Evolutionary conservation across 2,888 invertebrate species (phyloP), one percentile per base, ranked within the genome.

Genomic region (Syrista parreyssii): DNA sequence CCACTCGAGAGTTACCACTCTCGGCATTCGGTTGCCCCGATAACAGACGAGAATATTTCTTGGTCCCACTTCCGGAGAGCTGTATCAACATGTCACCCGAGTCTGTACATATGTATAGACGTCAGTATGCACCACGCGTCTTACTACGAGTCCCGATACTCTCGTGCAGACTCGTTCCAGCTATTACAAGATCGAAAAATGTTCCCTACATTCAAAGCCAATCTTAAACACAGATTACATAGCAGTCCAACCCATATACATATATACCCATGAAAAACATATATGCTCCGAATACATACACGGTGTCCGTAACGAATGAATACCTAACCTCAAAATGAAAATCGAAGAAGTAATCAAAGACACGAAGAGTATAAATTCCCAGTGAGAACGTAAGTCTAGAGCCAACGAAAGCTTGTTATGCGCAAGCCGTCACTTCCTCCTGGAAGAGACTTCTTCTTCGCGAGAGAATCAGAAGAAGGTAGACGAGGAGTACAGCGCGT

Each of bases 71-170:
- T 87, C 87, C 87, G 87, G 86, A 86, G 85, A 81, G 82, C 84
- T 86, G 84, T 86, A 84, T 86, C 83, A 85, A 84, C 85, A 83
- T 84, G 86, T 85, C 82, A 87, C 81, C 82, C 81, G 87, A 86
- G 84, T 83, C 82, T 40, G 36, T 36, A 40, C 40, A 15, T 40
- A 40, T 40, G 40, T 15, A 40, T 15, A 40, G 40, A 40, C 40
- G 40, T 40, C 40, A 40, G 40, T 40, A 15, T 40, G 40, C 15
- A 40, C 40, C 40, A 15, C 40, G 40, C 40, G 40, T 40, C 40
- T 40, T 15, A 15, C 40, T 1, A 15, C 40, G 6, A 15, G 40
- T 40, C 15, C 40, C 40, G 15, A 15, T 40, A 40, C 15, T 40
- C 15, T 40, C 40, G 40, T 4, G 40, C 15, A 15, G 40, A 40